These are phyloP conservation scores for Tokudaia tokunoshimensis DNA, from an alignment of 2,797 vertebrate genomes.

Conservation along the genomic window DNA sequence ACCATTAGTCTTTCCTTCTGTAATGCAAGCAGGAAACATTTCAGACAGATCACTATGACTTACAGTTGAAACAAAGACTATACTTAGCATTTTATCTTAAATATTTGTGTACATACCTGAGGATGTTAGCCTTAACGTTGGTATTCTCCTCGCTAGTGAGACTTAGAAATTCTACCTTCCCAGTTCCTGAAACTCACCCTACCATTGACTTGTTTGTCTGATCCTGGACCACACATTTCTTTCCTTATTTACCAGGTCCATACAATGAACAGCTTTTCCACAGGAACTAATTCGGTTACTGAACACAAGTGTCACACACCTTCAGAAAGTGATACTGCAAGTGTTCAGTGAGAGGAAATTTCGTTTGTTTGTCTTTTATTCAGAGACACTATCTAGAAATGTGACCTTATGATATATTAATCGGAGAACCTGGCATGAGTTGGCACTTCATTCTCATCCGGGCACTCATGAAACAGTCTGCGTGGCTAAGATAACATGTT, in stretches of 20 bases:
- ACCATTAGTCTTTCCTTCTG: not conserved
- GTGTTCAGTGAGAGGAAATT: conserved; percentile 80
- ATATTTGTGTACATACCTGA: not conserved
- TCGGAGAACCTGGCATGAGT: conserved; percentile 78
- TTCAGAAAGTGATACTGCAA: conserved; percentile 75
- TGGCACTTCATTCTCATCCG: conserved; percentile 82
- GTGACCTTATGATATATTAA: conserved; percentile 79
- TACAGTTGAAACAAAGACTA: conserved; percentile 53
- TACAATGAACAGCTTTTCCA: conserved; percentile 84
- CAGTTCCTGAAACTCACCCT: not conserved
- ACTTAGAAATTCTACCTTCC: not conserved
- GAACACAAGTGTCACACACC: conserved; percentile 79
- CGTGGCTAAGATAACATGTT: conserved; percentile 73
- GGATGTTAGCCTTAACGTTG: conserved; percentile 25
- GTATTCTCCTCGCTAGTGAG: not conserved
- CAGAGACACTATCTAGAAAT: conserved; percentile 84
- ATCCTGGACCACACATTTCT: conserved; percentile 58
- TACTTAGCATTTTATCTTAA: not conserved
- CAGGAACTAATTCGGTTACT: conserved; percentile 81
- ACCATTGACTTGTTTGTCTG: not conserved
- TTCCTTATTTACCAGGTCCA: conserved; percentile 82
- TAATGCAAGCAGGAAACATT: conserved; percentile 39
- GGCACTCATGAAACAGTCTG: conserved; percentile 77
- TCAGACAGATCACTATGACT: not conserved
- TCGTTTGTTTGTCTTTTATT: conserved; percentile 84